Evolutionary conservation across 2,888 invertebrate genomes (phyloP).

Genomic region (Perithous albicinctus): DNA sequence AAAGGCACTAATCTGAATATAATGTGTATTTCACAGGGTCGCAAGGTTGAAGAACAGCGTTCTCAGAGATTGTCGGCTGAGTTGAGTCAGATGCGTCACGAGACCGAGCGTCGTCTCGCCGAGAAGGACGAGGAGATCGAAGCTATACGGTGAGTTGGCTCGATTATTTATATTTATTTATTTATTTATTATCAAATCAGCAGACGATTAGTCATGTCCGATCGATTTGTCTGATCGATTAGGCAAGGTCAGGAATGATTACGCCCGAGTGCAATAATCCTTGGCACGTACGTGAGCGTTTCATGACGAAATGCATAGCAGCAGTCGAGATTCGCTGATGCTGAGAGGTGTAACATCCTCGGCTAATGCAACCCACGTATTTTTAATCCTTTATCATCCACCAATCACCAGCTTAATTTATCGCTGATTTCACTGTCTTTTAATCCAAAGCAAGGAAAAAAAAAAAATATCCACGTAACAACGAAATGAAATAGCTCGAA

Average conservation of each 20-base stretch:
- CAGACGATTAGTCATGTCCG: constrained; percentile 16
- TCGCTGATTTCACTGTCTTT: not conserved
- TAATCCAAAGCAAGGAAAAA: not conserved
- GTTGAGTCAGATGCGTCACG: constrained; percentile 97
- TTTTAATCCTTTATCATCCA: constrained; percentile 62
- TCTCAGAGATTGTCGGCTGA: constrained; percentile 97
- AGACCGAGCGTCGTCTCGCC: constrained; percentile 97
- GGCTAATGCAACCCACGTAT: constrained; percentile 63
- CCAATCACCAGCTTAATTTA: not conserved
- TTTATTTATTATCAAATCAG: constrained; percentile 9
- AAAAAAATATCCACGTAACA: not conserved
- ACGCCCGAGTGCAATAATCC: constrained; percentile 59
- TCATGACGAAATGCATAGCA: constrained; percentile 12
- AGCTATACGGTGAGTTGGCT: constrained; percentile 93
- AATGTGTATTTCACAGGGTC: constrained; percentile 88
- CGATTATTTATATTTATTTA: constrained; percentile 25
- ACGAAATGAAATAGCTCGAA: too few relatives aligned
- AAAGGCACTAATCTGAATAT: not conserved
- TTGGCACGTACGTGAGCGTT: constrained; percentile 53
- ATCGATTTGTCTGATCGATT: constrained; percentile 19
- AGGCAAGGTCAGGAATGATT: constrained; percentile 49
- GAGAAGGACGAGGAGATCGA: constrained; percentile 99
- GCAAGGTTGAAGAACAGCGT: constrained; percentile 99
- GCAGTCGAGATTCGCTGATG: constrained; percentile 14
- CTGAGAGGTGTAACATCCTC: not conserved